A percentile compares a stretch with the other conserved stretches of the same genome.
Evolutionary conservation across 2,888 invertebrate species (phyloP).

Genomic region (Hydroisotoma schaefferi): DNA sequence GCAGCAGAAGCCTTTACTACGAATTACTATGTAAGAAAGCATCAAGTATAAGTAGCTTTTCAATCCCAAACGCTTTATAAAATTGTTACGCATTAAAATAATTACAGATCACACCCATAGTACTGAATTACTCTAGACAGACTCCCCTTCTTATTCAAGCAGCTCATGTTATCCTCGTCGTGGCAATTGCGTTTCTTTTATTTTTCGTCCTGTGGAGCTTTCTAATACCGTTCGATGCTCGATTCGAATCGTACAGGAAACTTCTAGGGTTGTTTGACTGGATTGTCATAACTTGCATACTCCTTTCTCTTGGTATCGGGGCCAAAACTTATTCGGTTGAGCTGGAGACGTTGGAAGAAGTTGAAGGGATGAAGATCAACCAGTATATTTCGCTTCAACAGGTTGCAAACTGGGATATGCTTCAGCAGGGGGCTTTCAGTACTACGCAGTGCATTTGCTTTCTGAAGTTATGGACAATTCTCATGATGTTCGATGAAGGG

Average conservation of each 20-base stretch:
- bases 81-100: too few relatives aligned
- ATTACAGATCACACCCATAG: conserved; percentile 33
- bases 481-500: conserved; percentile 27
- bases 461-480: conserved; percentile 29
- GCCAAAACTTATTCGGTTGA: neutral
- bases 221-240: neutral
- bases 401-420: conserved; percentile 25
- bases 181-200: neutral
- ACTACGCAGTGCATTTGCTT: conserved; percentile 26
- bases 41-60: neutral
- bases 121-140: conserved; percentile 21
- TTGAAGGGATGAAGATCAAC: conserved; percentile 20
- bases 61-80: neutral
- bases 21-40: conserved; percentile 16
- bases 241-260: neutral
- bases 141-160: neutral
- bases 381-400: conserved; percentile 32
- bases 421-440: conserved; percentile 20
- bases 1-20: conserved; percentile 22
- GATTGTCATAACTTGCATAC: conserved; percentile 15
- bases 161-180: neutral
- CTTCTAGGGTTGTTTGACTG: conserved; percentile 26
- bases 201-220: neutral
- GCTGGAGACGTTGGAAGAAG: neutral
- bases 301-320: conserved; percentile 11